Base-by-base conservation (phyloP, 2,888 invertebrate species). In the Ethmia dodecea region DNA sequence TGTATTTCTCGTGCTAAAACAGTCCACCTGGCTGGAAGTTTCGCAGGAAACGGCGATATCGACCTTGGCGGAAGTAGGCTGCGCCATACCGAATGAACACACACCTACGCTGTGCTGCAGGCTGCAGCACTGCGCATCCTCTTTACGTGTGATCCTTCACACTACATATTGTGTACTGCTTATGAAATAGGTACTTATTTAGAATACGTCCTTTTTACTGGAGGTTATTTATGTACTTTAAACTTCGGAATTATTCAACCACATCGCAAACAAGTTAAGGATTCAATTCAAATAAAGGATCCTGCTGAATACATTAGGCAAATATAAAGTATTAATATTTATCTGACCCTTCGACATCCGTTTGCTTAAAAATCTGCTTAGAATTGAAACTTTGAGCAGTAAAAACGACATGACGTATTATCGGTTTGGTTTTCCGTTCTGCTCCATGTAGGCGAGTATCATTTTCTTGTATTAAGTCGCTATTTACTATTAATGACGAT, bases 41-140 rank as follows among this genome's bases (percentile, higher is more conserved):
- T 33, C 33, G 16, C 57, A 60, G 72, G 71, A 72, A 70, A 52
- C 52, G 28, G 31, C 45, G 70, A 56, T 72, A 74, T 64, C 71
- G 56, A 64, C 60, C 54, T 54, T 37, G 42, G 43, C 62, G 61
- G 68, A 67, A 63, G 53, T 49, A 49, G 49, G 49, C 50, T 38
- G 42, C 37, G 38, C 41, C 33, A n/a, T n/a, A n/a, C n/a, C n/a
- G n/a, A n/a, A n/a, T n/a, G n/a, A 41, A 35, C 28, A 38, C 27
- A 31, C 31, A 29, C 24, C 37, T 33, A 35, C 33, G 40, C 28
- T 16, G 13, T 16, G 13, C 16, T 31, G 36, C 36, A 28, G 13
- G 13, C 36, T 29, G 39, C 39, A 35, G 13, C 32, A 18, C 37
- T 30, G 37, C 37, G 40, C 35, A 42, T 42, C 42, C 38, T 38